These are phyloP conservation scores for Mobula birostris DNA, from an alignment of 2,113 vertebrate genomes.

Conservation along the genomic window DNA sequence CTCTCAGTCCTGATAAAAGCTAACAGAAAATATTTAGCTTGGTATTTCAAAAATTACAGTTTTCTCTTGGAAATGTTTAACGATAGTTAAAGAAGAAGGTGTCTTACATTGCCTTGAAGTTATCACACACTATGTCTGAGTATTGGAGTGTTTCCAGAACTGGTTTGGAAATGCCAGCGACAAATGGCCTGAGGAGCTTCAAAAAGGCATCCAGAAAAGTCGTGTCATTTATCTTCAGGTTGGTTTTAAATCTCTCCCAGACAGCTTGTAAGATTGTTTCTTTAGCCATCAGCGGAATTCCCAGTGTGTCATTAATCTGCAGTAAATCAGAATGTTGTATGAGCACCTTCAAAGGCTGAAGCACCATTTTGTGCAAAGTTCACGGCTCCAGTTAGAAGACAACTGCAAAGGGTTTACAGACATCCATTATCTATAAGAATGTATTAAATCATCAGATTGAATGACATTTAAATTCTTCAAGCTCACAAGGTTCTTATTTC, in stretches of 20 bases:
- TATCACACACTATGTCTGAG: background rate
- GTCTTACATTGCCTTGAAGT: conserved; percentile 15
- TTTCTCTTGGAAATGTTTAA: background rate
- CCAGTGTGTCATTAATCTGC: conserved; percentile 16
- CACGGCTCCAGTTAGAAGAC: background rate
- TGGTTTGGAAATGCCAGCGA: conserved; percentile 22
- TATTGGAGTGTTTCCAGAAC: background rate
- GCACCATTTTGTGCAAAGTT: background rate
- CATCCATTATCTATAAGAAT: background rate
- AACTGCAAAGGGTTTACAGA: background rate
- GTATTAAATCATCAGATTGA: background rate
- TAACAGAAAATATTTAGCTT: background rate
- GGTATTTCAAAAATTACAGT: background rate
- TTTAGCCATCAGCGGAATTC: conserved; percentile 11
- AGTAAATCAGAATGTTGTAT: background rate
- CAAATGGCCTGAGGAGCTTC: background rate
- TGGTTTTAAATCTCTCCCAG: background rate
- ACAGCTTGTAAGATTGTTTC: background rate
- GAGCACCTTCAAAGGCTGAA: background rate
- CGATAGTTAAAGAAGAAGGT: background rate
- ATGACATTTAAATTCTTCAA: background rate
- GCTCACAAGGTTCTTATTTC: background rate
- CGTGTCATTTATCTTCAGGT: background rate
- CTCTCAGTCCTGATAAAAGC: background rate
- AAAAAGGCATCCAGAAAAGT: background rate